Evolutionary conservation across 2,888 invertebrate species (phyloP).

Genomic region (Agrochola lota): DNA sequence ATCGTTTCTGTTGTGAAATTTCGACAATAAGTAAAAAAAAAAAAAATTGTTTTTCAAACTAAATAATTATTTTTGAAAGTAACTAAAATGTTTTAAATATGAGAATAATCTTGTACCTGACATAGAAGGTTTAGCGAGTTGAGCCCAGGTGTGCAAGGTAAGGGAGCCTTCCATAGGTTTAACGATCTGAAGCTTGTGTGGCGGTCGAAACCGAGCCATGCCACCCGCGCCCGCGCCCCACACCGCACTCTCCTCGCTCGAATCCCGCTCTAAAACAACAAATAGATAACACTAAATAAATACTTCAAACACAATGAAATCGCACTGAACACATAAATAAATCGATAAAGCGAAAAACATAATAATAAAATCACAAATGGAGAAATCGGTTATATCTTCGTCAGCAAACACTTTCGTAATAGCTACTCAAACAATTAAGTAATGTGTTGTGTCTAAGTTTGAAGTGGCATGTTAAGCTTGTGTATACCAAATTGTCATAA

Average conservation of each 20-base stretch:
- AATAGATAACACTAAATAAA: conserved; percentile 21
- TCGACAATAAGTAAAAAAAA: background rate
- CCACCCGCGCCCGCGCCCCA: conserved; percentile 88
- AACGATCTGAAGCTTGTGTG: conserved; percentile 97
- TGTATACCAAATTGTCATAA: too few relatives aligned
- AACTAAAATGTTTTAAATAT: too few relatives aligned
- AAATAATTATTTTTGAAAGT: too few relatives aligned
- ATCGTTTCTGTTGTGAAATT: background rate
- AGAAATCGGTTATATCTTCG: conserved; percentile 16
- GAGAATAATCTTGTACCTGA: conserved; percentile 89
- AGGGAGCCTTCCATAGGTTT: conserved; percentile 98
- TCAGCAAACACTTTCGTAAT: conserved; percentile 26
- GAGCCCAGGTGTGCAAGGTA: conserved; percentile 98
- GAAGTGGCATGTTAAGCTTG: background rate
- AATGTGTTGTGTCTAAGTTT: conserved; percentile 4
- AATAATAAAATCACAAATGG: background rate
- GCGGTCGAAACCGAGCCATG: conserved; percentile 92
- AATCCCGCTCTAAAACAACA: conserved; percentile 77
- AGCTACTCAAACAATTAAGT: conserved; percentile 30
- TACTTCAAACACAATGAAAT: conserved; percentile 32
- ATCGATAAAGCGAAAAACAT: conserved; percentile 18
- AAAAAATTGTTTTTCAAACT: too few relatives aligned
- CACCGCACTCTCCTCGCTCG: conserved; percentile 86
- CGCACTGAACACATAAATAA: conserved; percentile 34
- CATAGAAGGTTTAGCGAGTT: conserved; percentile 97